Conservation (phyloP, 2,888 invertebrate genomes). For the Mythimna loreyi region DNA sequence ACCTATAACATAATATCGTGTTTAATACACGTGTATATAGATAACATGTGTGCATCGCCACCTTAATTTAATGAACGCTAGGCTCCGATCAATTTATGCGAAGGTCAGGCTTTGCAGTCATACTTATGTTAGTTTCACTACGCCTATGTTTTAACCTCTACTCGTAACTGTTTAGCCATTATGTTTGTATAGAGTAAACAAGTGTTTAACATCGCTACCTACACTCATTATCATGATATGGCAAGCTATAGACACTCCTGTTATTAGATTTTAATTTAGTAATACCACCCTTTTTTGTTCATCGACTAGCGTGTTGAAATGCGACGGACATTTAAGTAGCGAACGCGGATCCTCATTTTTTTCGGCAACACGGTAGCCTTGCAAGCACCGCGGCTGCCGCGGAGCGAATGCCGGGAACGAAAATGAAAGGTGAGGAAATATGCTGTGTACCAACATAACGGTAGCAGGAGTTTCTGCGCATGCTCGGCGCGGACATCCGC, state of each 20-base stretch:
- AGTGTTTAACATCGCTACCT: conserved; percentile 1
- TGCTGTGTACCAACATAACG: conserved; percentile 36
- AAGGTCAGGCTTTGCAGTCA: conserved; percentile 19
- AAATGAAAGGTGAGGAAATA: conserved; percentile 34
- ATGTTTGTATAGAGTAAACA: conserved; percentile 10
- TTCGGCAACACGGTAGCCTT: neutral
- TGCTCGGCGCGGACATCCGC: conserved; percentile 41
- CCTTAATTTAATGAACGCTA: conserved; percentile 40
- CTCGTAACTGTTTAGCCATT: conserved; percentile 3
- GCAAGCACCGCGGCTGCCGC: conserved; percentile 9
- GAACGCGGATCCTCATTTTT: conserved; percentile 16
- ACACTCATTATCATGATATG: neutral
- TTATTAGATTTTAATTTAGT: neutral
- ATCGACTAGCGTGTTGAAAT: conserved; percentile 1
- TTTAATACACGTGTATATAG: conserved; percentile 1
- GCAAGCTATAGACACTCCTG: neutral
- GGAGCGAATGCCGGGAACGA: conserved; percentile 47
- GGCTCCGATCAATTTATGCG: conserved; percentile 35
- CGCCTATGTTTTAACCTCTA: neutral
- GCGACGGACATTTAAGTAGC: conserved; percentile 17
- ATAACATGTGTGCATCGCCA: neutral
- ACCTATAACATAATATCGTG: neutral
- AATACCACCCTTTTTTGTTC: neutral
- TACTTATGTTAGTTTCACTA: conserved; percentile 14
- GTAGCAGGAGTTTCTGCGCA: conserved; percentile 36